A percentile compares a stretch with the other conserved stretches of the same genome.
Evolutionary conservation across 2,888 invertebrate genomes (phyloP).

Genomic region (Drosophila lacicola): DNA sequence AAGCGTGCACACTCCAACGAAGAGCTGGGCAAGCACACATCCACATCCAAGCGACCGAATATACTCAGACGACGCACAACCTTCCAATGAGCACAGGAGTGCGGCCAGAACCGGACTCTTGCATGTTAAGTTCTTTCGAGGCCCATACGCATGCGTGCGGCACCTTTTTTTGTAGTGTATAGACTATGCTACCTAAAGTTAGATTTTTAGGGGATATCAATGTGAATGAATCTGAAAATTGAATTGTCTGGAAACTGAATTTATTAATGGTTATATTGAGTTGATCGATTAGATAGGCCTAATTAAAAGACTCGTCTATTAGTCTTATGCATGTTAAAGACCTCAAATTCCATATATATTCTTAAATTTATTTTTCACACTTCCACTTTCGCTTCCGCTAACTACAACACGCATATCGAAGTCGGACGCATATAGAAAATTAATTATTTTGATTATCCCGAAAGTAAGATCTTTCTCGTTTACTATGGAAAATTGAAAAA

Average conservation of each 20-base stretch:
- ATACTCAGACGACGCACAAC: slow-evolving; percentile 53
- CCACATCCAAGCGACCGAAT: slow-evolving; percentile 48
- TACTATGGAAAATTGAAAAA: too few relatives aligned
- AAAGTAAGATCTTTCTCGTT: too few relatives aligned
- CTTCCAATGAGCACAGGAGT: slow-evolving; percentile 14
- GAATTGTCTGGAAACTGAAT: not conserved
- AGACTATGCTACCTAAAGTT: slow-evolving; percentile 13
- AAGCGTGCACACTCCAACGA: slow-evolving; percentile 51
- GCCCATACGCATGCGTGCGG: not conserved
- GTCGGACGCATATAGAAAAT: too few relatives aligned
- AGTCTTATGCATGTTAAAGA: not conserved
- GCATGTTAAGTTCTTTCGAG: not conserved
- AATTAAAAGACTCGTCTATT: not conserved
- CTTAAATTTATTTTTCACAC: not conserved
- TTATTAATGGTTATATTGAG: not conserved
- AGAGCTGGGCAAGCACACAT: slow-evolving; percentile 17
- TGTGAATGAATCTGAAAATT: slow-evolving; percentile 6
- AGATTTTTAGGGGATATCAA: not conserved
- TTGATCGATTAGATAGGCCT: not conserved
- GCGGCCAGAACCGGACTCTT: not conserved
- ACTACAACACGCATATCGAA: too few relatives aligned
- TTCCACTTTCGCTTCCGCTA: too few relatives aligned
- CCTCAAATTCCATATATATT: too few relatives aligned
- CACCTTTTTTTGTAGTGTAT: slow-evolving; percentile 9
- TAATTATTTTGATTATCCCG: too few relatives aligned